Percentiles rank a stretch among this genome's conserved stretches.
Conservation (phyloP, 2,888 invertebrate genomes). For the Habrosyne pyritoides region DNA sequence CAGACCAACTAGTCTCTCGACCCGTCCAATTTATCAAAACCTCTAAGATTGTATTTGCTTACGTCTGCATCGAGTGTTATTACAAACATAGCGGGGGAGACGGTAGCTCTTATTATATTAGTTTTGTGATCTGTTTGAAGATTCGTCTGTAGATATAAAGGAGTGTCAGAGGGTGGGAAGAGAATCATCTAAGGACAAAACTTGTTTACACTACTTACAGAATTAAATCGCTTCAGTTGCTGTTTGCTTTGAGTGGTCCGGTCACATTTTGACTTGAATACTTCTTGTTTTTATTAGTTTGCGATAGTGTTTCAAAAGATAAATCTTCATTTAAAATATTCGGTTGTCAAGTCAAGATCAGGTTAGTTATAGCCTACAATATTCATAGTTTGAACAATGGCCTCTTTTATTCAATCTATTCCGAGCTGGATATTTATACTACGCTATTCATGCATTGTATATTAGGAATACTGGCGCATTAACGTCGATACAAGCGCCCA, state of each 20-base stretch:
- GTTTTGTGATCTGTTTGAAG: slow-evolving; percentile 50
- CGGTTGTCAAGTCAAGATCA: neutral
- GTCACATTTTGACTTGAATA: slow-evolving; percentile 40
- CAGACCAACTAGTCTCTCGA: slow-evolving; percentile 41
- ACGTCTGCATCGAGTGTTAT: slow-evolving; percentile 35
- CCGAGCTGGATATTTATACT: neutral
- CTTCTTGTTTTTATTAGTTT: slow-evolving; percentile 12
- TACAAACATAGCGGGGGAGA: slow-evolving; percentile 27
- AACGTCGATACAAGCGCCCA: neutral
- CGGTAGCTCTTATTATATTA: slow-evolving; percentile 41
- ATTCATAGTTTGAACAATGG: too few species aligned
- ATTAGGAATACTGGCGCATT: neutral
- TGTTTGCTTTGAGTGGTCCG: slow-evolving; percentile 57
- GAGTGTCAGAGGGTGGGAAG: slow-evolving; percentile 46
- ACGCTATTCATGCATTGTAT: neutral
- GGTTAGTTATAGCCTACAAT: neutral
- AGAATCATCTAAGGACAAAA: slow-evolving; percentile 56
- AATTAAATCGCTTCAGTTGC: slow-evolving; percentile 71
- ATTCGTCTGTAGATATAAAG: slow-evolving; percentile 53
- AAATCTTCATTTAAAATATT: neutral
- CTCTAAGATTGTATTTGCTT: slow-evolving; percentile 50
- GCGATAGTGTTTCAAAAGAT: slow-evolving; percentile 11
- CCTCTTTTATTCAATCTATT: neutral
- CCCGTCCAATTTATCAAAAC: slow-evolving; percentile 53
- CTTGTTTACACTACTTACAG: slow-evolving; percentile 79